Conservation (phyloP, 2,888 invertebrate species). For the Neria commutata region DNA sequence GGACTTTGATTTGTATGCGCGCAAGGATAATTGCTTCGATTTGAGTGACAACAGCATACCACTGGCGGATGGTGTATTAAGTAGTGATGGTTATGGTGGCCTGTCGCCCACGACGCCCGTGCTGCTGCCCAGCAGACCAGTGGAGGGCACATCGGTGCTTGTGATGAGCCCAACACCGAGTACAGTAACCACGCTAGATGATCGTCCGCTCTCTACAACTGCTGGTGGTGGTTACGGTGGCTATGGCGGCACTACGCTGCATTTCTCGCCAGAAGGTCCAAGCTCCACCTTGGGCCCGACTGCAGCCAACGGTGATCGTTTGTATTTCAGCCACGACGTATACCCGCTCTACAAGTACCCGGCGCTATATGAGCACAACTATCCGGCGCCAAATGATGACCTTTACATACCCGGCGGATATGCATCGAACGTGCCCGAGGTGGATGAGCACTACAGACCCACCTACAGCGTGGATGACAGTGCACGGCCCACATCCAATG, state of each 20-base stretch:
- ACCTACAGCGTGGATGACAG: constrained; percentile 37
- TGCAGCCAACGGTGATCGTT: constrained; percentile 48
- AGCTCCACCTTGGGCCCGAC: constrained; percentile 27
- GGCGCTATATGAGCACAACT: constrained; percentile 59
- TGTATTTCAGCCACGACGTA: constrained; percentile 58
- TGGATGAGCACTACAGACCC: constrained; percentile 53
- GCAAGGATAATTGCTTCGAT: constrained; percentile 65
- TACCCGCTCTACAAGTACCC: constrained; percentile 60
- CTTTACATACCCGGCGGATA: constrained; percentile 57
- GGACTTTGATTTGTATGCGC: constrained; percentile 69
- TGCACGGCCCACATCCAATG: constrained; percentile 40
- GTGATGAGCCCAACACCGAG: constrained; percentile 51
- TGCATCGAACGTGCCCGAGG: constrained; percentile 57
- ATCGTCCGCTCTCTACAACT: constrained; percentile 32
- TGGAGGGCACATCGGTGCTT: constrained; percentile 48
- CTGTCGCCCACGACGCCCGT: constrained; percentile 40
- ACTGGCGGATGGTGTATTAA: constrained; percentile 28
- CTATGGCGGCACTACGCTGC: constrained; percentile 28
- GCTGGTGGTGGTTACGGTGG: constrained; percentile 29
- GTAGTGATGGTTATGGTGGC: constrained; percentile 23
- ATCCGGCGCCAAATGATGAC: constrained; percentile 59
- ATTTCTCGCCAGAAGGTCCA: constrained; percentile 31
- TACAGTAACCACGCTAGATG: constrained; percentile 23
- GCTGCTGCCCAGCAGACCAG: constrained; percentile 45
- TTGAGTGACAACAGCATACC: constrained; percentile 54